These are phyloP conservation scores for Caenorhabditis becei DNA, from an alignment of 2,888 invertebrate genomes.

Conservation along the genomic window DNA sequence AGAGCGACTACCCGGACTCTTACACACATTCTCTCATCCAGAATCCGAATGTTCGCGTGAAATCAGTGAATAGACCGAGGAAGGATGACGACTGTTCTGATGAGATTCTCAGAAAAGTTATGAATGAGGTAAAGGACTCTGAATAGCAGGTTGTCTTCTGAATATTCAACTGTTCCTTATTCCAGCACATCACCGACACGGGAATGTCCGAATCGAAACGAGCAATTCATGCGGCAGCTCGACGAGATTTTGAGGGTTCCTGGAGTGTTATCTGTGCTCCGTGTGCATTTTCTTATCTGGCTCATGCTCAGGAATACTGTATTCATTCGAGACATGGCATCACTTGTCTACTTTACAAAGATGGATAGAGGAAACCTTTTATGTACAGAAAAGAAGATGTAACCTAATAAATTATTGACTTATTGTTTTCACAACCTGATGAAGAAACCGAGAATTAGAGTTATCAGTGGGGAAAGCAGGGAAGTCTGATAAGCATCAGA, in stretches of 20 bases:
- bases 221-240: constrained; percentile 44
- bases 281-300: constrained; percentile 66
- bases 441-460: constrained; percentile 15
- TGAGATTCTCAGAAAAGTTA: constrained; percentile 65
- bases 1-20: constrained; percentile 28
- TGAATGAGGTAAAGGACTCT: constrained; percentile 53
- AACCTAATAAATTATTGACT: constrained; percentile 32
- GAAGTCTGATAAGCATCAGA: constrained; percentile 9
- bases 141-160: no score
- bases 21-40: constrained; percentile 33
- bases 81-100: constrained; percentile 62
- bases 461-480: neutral
- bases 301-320: constrained; percentile 64
- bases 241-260: constrained; percentile 53
- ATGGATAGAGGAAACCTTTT: constrained; percentile 33
- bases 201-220: constrained; percentile 60
- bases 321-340: constrained; percentile 64
- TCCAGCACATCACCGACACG: constrained; percentile 62
- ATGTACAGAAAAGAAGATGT: constrained; percentile 32
- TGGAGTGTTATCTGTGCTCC: constrained; percentile 68
- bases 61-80: constrained; percentile 17
- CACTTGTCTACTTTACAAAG: constrained; percentile 65
- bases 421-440: constrained; percentile 10
- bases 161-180: neutral
- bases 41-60: constrained; percentile 51